Conservation (phyloP, 2,113 vertebrate genomes). For the Hippopotamus amphibius region DNA sequence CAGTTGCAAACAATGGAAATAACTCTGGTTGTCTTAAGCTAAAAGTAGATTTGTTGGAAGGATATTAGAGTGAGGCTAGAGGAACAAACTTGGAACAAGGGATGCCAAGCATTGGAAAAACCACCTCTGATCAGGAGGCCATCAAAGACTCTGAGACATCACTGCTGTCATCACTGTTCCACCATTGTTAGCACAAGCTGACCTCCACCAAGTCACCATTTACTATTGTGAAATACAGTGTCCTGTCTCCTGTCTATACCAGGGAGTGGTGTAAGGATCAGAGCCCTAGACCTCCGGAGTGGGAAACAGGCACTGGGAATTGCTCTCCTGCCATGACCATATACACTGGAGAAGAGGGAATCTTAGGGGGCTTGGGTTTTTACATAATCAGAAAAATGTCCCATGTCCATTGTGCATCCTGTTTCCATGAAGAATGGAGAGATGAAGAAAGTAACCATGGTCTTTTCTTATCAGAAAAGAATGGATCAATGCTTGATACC, state of each 20-base stretch:
- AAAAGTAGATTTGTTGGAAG: background rate
- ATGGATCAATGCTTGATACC: background rate
- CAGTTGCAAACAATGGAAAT: background rate
- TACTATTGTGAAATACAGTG: background rate
- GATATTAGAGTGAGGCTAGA: background rate
- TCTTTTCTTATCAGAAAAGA: conserved; percentile 40
- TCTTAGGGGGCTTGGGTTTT: background rate
- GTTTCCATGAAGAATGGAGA: background rate
- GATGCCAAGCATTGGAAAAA: background rate
- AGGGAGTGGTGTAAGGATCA: background rate
- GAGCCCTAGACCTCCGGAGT: background rate
- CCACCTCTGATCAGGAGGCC: background rate
- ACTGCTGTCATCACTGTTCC: background rate
- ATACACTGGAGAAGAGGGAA: background rate
- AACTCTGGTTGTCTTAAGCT: background rate
- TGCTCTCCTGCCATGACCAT: background rate
- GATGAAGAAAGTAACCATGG: background rate
- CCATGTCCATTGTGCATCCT: background rate
- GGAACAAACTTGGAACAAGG: background rate
- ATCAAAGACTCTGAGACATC: background rate
- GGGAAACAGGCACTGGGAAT: background rate
- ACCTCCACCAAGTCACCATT: background rate
- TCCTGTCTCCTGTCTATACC: background rate
- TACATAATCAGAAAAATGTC: background rate
- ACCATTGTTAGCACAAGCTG: background rate